These are phyloP conservation scores for Platanista minor DNA, from an alignment of 2,113 vertebrate species.

Conservation along the genomic window DNA sequence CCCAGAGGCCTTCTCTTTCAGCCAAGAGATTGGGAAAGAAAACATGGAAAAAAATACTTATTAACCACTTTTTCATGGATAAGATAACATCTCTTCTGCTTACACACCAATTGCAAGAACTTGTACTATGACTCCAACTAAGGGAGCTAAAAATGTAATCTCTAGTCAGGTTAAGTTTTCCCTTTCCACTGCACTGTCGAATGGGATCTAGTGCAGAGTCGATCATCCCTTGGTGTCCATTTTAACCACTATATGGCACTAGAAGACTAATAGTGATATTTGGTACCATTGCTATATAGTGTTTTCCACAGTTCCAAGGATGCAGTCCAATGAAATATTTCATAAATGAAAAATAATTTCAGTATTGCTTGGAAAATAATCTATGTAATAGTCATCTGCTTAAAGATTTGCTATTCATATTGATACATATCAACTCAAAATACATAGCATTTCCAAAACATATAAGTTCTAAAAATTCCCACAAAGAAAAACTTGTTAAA, in stretches of 20 bases:
- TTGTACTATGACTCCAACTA: not conserved
- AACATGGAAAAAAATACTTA: not conserved
- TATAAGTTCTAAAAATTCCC: not conserved
- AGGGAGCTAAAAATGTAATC: not conserved
- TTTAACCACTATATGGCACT: not conserved
- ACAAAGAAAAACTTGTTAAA: not conserved
- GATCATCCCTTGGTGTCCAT: not conserved
- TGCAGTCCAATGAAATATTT: not conserved
- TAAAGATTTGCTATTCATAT: not conserved
- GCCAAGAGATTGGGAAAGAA: not conserved
- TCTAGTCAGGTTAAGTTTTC: not conserved
- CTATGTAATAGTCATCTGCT: not conserved
- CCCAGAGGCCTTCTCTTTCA: not conserved
- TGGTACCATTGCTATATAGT: not conserved
- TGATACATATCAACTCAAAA: not conserved
- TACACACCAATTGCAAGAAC: not conserved
- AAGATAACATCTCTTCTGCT: not conserved
- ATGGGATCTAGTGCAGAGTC: not conserved
- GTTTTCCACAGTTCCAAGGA: not conserved
- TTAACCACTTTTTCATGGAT: not conserved
- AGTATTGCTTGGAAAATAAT: not conserved
- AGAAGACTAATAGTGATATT: not conserved
- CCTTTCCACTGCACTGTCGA: not conserved
- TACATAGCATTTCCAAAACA: not conserved
- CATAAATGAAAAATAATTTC: not conserved